phyloP scores from a whole-genome alignment of 92 coral and sea anemone genomes.

The Pocillopora grandis region DNA sequence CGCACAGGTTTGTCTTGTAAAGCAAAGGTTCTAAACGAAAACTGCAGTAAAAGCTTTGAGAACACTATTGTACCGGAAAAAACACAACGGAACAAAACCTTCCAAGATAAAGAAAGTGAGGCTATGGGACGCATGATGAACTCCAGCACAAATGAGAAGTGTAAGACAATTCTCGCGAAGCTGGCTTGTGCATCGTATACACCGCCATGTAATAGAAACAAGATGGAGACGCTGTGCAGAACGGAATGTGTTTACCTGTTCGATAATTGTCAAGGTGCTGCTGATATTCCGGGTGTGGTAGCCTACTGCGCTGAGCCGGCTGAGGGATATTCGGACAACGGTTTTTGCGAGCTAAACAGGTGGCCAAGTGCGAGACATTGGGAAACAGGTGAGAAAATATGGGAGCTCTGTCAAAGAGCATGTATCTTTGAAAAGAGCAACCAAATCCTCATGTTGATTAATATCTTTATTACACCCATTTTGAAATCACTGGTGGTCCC shows the following conservation, averaged over 20 bases:
- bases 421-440: too few species aligned
- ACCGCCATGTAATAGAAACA: slow-evolving; percentile 32
- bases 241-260: slow-evolving; percentile 1
- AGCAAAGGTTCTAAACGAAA: background rate
- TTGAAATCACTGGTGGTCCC: too few species aligned
- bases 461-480: background rate
- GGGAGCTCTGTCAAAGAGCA: background rate
- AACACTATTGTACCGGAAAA: slow-evolving; percentile 1
- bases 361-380: slow-evolving; percentile 49
- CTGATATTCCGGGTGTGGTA: slow-evolving; percentile 3
- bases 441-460: too few species aligned
- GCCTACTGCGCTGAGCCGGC: slow-evolving; percentile 40
- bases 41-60: background rate
- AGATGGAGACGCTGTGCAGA: slow-evolving; percentile 8
- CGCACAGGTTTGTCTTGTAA: slow-evolving; percentile 21
- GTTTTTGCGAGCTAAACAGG: slow-evolving; percentile 31
- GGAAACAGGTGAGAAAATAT: slow-evolving; percentile 1
- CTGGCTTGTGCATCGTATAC: slow-evolving; percentile 32
- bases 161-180: background rate
- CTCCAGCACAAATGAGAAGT: background rate
- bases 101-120: background rate
- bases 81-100: background rate
- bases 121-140: background rate
- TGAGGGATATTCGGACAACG: slow-evolving; percentile 20
- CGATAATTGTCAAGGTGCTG: slow-evolving; percentile 9